A percentile compares a stretch with the other conserved stretches of the same genome.
These are phyloP conservation scores for Jordanella pulchra DNA, from an alignment of 2,797 vertebrate species.

Conservation along the genomic window DNA sequence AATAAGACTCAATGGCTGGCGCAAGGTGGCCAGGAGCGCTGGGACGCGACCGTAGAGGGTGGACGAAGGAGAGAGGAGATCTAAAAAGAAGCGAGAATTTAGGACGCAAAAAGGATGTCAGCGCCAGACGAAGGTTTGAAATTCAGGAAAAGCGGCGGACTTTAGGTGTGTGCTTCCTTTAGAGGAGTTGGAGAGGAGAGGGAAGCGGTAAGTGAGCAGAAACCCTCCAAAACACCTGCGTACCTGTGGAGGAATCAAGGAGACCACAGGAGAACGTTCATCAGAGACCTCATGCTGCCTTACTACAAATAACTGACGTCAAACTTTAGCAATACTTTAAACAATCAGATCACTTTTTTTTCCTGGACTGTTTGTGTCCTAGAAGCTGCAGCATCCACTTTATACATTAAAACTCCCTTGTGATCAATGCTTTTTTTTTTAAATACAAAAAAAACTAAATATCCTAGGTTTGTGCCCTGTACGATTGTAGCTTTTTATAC, in stretches of 20 bases:
- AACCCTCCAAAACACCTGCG: slow-evolving; percentile 61
- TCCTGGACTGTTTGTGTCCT: neutral
- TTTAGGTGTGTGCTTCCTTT: slow-evolving; percentile 38
- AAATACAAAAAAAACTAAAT: neutral
- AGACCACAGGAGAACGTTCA: slow-evolving; percentile 11
- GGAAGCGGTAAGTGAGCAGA: slow-evolving; percentile 60
- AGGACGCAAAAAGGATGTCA: slow-evolving; percentile 60
- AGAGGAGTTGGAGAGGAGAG: slow-evolving; percentile 33
- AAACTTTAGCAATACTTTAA: slow-evolving; percentile 18
- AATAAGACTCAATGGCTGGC: slow-evolving; percentile 83
- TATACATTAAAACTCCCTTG: neutral
- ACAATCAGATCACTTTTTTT: slow-evolving; percentile 9
- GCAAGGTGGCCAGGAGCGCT: slow-evolving; percentile 76
- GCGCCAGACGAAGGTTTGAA: slow-evolving; percentile 38
- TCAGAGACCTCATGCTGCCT: neutral
- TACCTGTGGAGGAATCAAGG: slow-evolving; percentile 27
- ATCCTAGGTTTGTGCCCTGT: neutral
- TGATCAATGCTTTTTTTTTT: neutral
- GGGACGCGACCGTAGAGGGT: slow-evolving; percentile 59
- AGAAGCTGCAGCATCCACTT: slow-evolving; percentile 4
- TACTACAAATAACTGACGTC: slow-evolving; percentile 11
- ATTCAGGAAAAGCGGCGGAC: slow-evolving; percentile 12
- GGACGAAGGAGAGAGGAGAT: slow-evolving; percentile 49
- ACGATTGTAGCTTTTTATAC: slow-evolving; percentile 2
- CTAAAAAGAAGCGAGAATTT: slow-evolving; percentile 7